Conservation (phyloP, 2,797 vertebrate genomes). For the Natrix natrix region DNA sequence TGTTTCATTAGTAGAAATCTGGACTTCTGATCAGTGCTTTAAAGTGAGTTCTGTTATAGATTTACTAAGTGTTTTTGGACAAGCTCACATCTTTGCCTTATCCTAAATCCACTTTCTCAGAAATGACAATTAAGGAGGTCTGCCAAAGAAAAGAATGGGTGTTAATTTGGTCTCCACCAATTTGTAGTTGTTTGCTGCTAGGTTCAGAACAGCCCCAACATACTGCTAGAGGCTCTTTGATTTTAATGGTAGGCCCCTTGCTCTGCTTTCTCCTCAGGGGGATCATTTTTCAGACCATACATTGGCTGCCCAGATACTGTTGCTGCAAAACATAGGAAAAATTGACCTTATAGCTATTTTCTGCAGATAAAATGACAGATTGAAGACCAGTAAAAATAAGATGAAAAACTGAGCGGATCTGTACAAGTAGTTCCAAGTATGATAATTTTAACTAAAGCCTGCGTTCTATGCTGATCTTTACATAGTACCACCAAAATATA, state of each 20-base stretch:
- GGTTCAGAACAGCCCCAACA: neutral
- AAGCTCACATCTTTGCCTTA: neutral
- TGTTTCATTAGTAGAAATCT: neutral
- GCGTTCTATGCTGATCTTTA: neutral
- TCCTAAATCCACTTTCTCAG: slow-evolving; percentile 3
- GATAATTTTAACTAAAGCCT: neutral
- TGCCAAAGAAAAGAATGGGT: neutral
- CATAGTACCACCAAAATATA: neutral
- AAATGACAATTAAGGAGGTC: slow-evolving; percentile 11
- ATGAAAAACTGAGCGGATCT: neutral
- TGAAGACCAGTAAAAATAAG: neutral
- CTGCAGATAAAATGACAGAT: neutral
- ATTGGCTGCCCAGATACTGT: neutral
- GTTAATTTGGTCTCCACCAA: neutral
- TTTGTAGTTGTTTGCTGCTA: neutral
- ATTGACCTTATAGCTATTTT: neutral
- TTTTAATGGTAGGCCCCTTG: neutral
- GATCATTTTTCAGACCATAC: neutral
- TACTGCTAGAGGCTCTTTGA: neutral
- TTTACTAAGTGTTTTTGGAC: neutral
- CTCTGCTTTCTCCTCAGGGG: neutral
- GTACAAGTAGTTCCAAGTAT: neutral
- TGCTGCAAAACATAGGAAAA: neutral
- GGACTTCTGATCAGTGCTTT: neutral
- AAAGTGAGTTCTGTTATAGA: neutral